A percentile compares a stretch with the other conserved stretches of the same genome.
Evolutionary conservation across 2,888 invertebrate genomes (phyloP).

Genomic region (Pasiphila rectangulata): DNA sequence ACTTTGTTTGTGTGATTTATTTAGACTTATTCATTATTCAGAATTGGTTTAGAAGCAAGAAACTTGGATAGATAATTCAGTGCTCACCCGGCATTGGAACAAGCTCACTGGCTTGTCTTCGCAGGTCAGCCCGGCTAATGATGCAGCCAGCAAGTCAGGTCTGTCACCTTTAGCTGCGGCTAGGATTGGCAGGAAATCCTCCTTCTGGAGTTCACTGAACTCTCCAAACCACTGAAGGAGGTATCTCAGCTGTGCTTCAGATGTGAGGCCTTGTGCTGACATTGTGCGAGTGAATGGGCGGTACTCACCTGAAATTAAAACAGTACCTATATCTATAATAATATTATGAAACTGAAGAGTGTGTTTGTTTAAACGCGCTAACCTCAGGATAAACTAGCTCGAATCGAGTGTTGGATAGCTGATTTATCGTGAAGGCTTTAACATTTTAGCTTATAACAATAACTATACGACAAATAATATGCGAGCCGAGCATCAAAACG

Average conservation of each 20-base stretch:
- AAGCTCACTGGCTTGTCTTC: slow-evolving; percentile 89
- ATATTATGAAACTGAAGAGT: too few relatives aligned
- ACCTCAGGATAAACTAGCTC: too few relatives aligned
- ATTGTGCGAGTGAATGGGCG: slow-evolving; percentile 63
- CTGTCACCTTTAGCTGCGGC: slow-evolving; percentile 82
- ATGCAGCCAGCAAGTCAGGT: slow-evolving; percentile 87
- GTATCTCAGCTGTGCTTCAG: slow-evolving; percentile 89
- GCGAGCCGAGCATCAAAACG: too few relatives aligned
- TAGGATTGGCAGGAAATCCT: slow-evolving; percentile 89
- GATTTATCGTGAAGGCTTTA: too few relatives aligned
- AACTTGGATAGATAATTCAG: not conserved
- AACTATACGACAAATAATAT: too few relatives aligned
- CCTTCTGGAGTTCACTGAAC: slow-evolving; percentile 93
- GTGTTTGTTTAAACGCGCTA: too few relatives aligned
- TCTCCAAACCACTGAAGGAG: slow-evolving; percentile 93
- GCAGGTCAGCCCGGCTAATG: slow-evolving; percentile 84
- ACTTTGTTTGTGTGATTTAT: too few relatives aligned
- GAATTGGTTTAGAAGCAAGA: not conserved
- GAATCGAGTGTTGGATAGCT: too few relatives aligned
- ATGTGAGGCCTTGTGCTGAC: slow-evolving; percentile 80
- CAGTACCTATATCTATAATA: too few relatives aligned
- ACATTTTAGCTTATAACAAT: too few relatives aligned
- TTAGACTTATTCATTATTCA: too few relatives aligned
- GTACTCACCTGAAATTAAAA: slow-evolving; percentile 45
- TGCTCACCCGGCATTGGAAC: slow-evolving; percentile 89